Base-by-base conservation (phyloP, 2,888 invertebrate genomes). In the Mallateleia sp. region DNA sequence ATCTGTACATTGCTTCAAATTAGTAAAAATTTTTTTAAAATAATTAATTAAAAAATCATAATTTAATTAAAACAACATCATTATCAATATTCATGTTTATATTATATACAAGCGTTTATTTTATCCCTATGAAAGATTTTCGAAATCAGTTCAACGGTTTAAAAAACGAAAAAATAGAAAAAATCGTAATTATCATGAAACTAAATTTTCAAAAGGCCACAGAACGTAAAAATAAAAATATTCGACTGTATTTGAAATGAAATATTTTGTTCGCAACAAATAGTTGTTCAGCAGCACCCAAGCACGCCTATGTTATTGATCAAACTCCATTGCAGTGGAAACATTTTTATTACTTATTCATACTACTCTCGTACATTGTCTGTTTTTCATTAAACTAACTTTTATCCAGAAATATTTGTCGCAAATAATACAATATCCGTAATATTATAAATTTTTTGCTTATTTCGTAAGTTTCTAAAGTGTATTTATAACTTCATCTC, bases 321-420 rank as follows among this genome's bases (percentile, higher is more conserved):
- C 81, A 81, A 81, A 74, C 81, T 81, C 50, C 20, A 66, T 64
- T 32, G 58, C 66, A 64, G 56, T 66, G 62, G 81, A 56, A 72
- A 66, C 66, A 81, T 72, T 71, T 81, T 64, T 74, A 56, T 81
- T 81, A 72, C 66, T 81, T 81, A 80, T 80, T 80, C 67, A 78
- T 78, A 58, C 38, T 20, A 9, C 56, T 50, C 58, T 38, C 72
- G 22, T 47, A 20, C 66, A 64, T 58, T 25, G 62, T 71, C 60
- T 20, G 69, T 69, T 79, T 62, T 77, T 52, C 45, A 66, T 77
- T 66, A 77, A 77, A 54, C 32, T 24, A 67, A 77, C 66, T 77
- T 77, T 66, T 58, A 67, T 66, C 42, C 66, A 56, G 7, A 77
- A 66, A 47, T 66, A 67, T 66, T 77, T 50, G 64, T 42, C 3